phyloP scores from a whole-genome alignment of 2,888 invertebrate species.

The Andrena dorsata region DNA sequence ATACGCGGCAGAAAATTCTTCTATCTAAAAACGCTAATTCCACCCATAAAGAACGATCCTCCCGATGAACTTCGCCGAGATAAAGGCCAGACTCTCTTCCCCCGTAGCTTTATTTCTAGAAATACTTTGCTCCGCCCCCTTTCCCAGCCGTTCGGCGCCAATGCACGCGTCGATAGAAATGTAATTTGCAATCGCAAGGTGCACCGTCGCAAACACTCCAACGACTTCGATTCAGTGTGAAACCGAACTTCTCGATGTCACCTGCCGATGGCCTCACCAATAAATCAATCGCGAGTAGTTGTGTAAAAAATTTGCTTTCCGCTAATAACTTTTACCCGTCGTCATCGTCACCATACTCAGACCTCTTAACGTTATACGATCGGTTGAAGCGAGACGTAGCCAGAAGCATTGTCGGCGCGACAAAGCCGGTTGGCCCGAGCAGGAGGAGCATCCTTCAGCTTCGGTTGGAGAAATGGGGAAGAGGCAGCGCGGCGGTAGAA shows the following conservation, averaged over 20 bases:
- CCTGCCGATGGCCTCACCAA: too few species aligned
- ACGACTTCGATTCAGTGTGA: not conserved
- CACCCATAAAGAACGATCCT: conserved; percentile 25
- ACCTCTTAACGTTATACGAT: not conserved
- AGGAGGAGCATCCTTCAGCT: conserved; percentile 1
- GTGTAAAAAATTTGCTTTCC: too few species aligned
- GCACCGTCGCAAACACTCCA: not conserved
- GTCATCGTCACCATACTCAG: too few species aligned
- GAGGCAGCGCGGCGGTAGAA: conserved; percentile 12
- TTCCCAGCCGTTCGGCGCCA: conserved; percentile 4
- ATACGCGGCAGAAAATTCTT: conserved; percentile 51
- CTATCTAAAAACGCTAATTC: conserved; percentile 54
- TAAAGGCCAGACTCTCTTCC: conserved; percentile 28
- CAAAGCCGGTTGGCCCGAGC: conserved; percentile 52
- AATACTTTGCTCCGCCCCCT: not conserved
- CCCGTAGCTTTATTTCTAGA: conserved; percentile 13
- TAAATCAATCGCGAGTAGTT: too few species aligned
- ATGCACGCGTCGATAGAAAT: conserved; percentile 12
- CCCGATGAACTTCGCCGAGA: conserved; percentile 42
- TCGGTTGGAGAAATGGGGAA: conserved; percentile 24
- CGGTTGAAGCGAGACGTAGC: not conserved
- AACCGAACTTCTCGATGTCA: not conserved
- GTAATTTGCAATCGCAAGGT: conserved; percentile 40
- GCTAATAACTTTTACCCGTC: too few species aligned
- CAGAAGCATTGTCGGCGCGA: conserved; percentile 56